phyloP scores from a whole-genome alignment of 2,888 invertebrate genomes.

The Brachypalpus laphriformis region DNA sequence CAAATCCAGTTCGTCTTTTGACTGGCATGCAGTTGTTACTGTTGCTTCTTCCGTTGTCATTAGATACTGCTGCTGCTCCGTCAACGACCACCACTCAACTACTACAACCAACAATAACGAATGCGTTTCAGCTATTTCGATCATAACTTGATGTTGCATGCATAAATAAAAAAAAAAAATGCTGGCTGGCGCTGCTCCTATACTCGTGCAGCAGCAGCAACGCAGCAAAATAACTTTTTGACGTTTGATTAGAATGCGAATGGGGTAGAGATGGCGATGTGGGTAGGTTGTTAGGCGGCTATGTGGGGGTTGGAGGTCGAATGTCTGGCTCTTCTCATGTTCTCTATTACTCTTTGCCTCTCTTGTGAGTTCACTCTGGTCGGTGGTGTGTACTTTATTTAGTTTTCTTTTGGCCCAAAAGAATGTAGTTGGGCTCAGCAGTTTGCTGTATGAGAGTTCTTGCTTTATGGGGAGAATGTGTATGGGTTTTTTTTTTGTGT shows the following conservation, averaged over 20 bases:
- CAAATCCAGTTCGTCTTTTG: not conserved
- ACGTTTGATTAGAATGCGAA: constrained; percentile 73
- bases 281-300: constrained; percentile 40
- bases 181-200: constrained; percentile 26
- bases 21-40: constrained; percentile 29
- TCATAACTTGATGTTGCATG: constrained; percentile 65
- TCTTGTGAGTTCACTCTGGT: constrained; percentile 58
- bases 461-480: constrained; percentile 13
- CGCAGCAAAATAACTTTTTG: constrained; percentile 64
- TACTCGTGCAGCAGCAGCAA: constrained; percentile 34
- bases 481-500: constrained; percentile 24
- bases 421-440: constrained; percentile 60
- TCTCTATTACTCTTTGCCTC: constrained; percentile 70
- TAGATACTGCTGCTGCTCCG: constrained; percentile 30
- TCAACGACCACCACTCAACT: constrained; percentile 39
- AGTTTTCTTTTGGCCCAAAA: constrained; percentile 45
- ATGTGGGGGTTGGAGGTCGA: constrained; percentile 73
- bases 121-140: constrained; percentile 62
- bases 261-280: constrained; percentile 47
- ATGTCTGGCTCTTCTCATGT: constrained; percentile 68
- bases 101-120: constrained; percentile 45
- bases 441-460: constrained; percentile 30
- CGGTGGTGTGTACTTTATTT: constrained; percentile 58
- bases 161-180: constrained; percentile 48
- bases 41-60: constrained; percentile 46